These are phyloP conservation scores for Emydoidea blandingii DNA, from an alignment of 2,797 vertebrate species.

Conservation along the genomic window DNA sequence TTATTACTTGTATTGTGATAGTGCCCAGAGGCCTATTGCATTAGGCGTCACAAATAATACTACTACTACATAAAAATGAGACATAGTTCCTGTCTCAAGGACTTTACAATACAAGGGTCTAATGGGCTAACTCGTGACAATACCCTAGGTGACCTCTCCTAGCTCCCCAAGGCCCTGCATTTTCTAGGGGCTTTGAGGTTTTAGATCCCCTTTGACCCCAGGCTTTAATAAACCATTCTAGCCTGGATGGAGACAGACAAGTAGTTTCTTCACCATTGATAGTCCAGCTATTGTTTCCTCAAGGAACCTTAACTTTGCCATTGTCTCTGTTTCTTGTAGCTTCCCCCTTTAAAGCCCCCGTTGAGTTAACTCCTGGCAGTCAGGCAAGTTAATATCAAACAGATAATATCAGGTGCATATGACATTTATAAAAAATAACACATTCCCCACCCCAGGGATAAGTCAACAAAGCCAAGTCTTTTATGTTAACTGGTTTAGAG, in stretches of 20 bases:
- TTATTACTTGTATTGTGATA: not conserved
- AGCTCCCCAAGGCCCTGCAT: not conserved
- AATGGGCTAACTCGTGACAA: not conserved
- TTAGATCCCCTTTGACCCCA: not conserved
- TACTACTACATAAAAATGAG: not conserved
- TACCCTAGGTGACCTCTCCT: not conserved
- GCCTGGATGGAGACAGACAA: not conserved
- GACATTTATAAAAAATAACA: not conserved
- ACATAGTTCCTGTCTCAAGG: not conserved
- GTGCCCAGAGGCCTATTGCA: not conserved
- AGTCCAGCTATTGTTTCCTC: not conserved
- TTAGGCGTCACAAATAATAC: not conserved
- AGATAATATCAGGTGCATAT: not conserved
- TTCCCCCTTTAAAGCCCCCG: not conserved
- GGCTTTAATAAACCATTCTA: not conserved
- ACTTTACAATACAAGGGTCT: not conserved
- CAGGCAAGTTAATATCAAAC: not conserved
- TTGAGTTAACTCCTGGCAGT: not conserved
- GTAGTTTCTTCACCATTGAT: not conserved
- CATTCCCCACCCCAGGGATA: not conserved
- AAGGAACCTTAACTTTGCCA: not conserved
- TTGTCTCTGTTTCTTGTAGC: not conserved
- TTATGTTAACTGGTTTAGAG: not conserved
- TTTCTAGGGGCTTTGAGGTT: not conserved
- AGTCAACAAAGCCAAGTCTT: not conserved